Percentiles rank a stretch among this genome's conserved stretches.
Conservation (phyloP, 2,113 vertebrate species). For the Hoplias malabaricus region DNA sequence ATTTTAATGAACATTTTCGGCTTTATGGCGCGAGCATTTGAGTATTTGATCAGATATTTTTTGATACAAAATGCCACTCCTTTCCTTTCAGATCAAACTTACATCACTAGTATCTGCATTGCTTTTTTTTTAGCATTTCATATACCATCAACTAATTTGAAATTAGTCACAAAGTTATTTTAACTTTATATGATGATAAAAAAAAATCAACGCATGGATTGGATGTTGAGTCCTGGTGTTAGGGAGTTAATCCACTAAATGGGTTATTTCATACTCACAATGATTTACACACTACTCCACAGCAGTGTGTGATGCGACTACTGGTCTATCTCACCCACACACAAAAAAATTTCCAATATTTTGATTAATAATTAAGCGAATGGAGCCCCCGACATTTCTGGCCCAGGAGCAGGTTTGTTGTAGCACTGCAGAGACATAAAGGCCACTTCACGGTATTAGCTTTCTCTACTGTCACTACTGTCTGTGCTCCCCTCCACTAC, state of each 20-base stretch:
- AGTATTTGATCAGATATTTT: too few species aligned
- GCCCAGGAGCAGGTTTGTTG: constrained; percentile 39
- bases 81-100: too few species aligned
- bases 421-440: constrained; percentile 51
- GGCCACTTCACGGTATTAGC: constrained; percentile 48
- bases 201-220: too few species aligned
- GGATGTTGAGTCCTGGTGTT: neutral
- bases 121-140: too few species aligned
- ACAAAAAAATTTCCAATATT: constrained; percentile 69
- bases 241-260: constrained; percentile 25
- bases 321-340: constrained; percentile 59
- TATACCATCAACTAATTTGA: too few species aligned
- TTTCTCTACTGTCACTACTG: constrained; percentile 25
- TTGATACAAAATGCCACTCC: too few species aligned
- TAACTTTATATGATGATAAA: too few species aligned
- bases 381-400: neutral
- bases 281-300: constrained; percentile 2
- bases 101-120: too few species aligned
- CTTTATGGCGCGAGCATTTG: too few species aligned
- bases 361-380: constrained; percentile 77
- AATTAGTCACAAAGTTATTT: too few species aligned
- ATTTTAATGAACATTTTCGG: too few species aligned
- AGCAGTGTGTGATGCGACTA: constrained; percentile 49
- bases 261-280: neutral
- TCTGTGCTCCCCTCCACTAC: neutral